phyloP scores from a whole-genome alignment of 2,797 vertebrate genomes.

The Buphagus erythrorhynchus region DNA sequence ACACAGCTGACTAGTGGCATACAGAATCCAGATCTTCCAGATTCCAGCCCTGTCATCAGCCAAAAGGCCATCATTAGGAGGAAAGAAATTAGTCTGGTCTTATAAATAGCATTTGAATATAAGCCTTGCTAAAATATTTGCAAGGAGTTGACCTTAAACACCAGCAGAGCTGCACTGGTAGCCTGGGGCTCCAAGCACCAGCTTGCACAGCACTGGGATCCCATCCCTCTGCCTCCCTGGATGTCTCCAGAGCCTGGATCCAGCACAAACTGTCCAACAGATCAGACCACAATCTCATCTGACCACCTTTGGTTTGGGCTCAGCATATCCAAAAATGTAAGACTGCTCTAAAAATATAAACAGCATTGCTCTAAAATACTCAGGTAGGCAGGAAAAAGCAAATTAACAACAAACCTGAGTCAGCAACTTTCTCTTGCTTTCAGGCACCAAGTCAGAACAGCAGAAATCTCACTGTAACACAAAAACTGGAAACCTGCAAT shows the following conservation, averaged over 20 bases:
- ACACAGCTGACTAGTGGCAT: background rate
- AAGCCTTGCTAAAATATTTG: conserved; percentile 24
- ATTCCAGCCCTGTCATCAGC: conserved; percentile 51
- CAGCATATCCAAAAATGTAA: background rate
- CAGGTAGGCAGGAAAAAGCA: background rate
- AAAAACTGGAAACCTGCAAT: background rate
- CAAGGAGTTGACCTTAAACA: conserved; percentile 54
- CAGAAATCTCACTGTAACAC: background rate
- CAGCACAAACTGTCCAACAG: background rate
- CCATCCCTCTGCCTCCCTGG: background rate
- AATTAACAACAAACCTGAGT: background rate
- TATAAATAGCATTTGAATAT: conserved; percentile 61
- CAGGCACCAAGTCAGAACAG: background rate
- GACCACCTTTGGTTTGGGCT: background rate
- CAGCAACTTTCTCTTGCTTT: background rate
- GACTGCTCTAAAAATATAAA: background rate
- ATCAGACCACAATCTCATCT: background rate
- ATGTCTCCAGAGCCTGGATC: background rate
- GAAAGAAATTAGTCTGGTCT: conserved; percentile 55
- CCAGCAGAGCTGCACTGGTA: background rate
- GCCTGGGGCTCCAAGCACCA: background rate
- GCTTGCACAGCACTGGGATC: background rate
- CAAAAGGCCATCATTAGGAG: conserved; percentile 39
- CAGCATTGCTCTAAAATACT: background rate
- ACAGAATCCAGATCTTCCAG: conserved; percentile 59